phyloP scores from a whole-genome alignment of 92 coral and sea anemone genomes.

The Zoanthus sociatus region DNA sequence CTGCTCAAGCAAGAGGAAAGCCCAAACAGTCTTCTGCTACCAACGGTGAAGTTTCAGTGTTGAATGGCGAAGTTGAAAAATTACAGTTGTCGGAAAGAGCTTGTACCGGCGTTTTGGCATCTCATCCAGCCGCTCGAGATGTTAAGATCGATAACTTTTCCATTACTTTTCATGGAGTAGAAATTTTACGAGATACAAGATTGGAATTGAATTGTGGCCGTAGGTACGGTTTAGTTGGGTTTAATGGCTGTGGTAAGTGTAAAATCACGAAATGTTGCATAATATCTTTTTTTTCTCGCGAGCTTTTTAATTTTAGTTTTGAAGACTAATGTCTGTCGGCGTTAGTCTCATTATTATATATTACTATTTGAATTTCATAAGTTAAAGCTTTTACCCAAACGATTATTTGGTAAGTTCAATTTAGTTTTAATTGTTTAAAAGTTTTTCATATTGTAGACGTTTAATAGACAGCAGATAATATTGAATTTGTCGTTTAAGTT shows the following conservation, averaged over 20 bases:
- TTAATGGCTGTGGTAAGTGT: conserved; percentile 96
- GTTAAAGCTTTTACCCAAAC: background rate
- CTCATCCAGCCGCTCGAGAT: conserved; percentile 94
- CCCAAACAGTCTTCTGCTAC: conserved; percentile 77
- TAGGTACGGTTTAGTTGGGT: conserved; percentile 94
- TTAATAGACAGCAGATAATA: background rate
- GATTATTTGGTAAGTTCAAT: too few relatives aligned
- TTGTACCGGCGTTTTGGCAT: conserved; percentile 99
- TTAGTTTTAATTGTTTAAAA: background rate
- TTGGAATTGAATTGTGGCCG: conserved; percentile 96
- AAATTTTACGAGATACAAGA: conserved; percentile 89
- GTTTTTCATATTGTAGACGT: background rate
- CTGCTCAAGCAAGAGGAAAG: conserved; percentile 95
- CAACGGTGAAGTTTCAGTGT: conserved; percentile 62
- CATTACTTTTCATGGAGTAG: conserved; percentile 98
- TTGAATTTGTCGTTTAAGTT: background rate
- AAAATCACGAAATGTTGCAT: background rate
- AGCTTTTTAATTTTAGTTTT: background rate
- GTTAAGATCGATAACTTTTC: conserved; percentile 94
- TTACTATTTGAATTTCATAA: too few relatives aligned
- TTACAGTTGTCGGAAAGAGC: conserved; percentile 82
- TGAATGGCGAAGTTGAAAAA: conserved; percentile 73
- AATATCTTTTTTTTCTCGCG: background rate
- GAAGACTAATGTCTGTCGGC: too few relatives aligned
- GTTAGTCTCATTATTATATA: too few relatives aligned